Percentiles rank a stretch among this genome's conserved stretches.
phyloP scores from a whole-genome alignment of 1,140 invertebrate species.

The Polyergus mexicanus region DNA sequence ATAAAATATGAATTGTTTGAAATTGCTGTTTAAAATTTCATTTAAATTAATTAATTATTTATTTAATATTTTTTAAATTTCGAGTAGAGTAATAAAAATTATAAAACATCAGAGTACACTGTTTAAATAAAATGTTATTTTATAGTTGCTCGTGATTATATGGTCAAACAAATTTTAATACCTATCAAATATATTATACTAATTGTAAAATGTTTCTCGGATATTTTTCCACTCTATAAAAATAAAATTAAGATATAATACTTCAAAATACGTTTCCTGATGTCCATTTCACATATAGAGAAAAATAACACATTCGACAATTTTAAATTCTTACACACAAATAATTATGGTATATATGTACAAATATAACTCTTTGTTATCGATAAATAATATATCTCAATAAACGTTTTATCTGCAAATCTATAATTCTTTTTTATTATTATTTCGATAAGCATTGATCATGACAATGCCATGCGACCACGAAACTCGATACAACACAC shows the following conservation, averaged over 20 bases:
- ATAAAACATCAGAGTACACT: not conserved
- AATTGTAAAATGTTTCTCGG: not conserved
- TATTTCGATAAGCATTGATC: not conserved
- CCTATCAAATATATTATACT: not conserved
- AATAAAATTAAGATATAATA: not conserved
- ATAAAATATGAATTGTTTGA: not conserved
- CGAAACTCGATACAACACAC: conserved; percentile 37
- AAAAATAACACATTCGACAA: not conserved
- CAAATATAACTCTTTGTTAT: too few relatives aligned
- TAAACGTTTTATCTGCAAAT: not conserved
- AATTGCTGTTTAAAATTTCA: not conserved
- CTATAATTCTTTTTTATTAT: not conserved
- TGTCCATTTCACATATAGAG: not conserved
- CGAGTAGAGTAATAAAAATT: not conserved
- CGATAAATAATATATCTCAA: not conserved
- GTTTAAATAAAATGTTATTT: not conserved
- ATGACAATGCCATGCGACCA: not conserved
- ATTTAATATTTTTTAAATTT: not conserved
- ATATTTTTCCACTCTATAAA: not conserved
- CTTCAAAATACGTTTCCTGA: not conserved
- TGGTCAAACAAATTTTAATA: not conserved
- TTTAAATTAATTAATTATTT: not conserved
- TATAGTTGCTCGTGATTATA: not conserved
- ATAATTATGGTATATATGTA: not conserved
- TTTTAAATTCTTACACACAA: not conserved